Evolutionary conservation across 1,140 invertebrate species (phyloP), one percentile per base, ranked within the genome.

Genomic region (Megalopta genalis): DNA sequence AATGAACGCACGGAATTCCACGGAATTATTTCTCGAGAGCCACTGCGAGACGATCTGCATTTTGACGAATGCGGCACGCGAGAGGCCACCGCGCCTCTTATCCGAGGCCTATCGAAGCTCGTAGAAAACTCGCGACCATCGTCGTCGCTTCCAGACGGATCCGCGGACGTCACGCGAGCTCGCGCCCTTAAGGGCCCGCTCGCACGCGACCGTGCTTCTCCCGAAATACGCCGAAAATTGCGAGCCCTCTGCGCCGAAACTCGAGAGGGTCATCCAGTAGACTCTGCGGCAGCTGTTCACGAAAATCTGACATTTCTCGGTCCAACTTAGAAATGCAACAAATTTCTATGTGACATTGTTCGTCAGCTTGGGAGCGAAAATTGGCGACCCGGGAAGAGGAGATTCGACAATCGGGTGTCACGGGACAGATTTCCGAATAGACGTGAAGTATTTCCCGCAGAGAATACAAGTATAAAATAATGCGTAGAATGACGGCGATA

Each of bases 151-250:
- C n/a, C 76, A 75, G 81, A 71, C 76, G 60, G 57, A 65, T 60
- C 72, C 57, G 69, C 23, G 27, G 59, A 46, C 60, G 76, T 83
- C 82, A 83, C 82, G 82, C 82, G 32, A 84, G 14, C 65, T 14
- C 59, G 49, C 23, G 39, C 27, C n/a, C 42, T 52, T 75, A 75
- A 84, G 27, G 49, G 32, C 12, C 23, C 42, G 4, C 0, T 21
- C 27, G n/a, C 81, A 83, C 75, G 82, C 82, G 76, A 84, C 72
- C 16, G 42, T 14, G 0, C 42, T 52, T 21, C 4, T 14, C 37
- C 25, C 59, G 57, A 64, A 69, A 73, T 82, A 23, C 49, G 25
- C 0, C 27, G 52, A 84, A 74, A 84, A 82, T 69, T 79, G 49
- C 64, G 67, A 59, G 49, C n/a, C 27, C 5, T 18, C 39, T 21